A percentile compares a stretch with the other conserved stretches of the same genome.
phyloP scores from a whole-genome alignment of 2,888 invertebrate species.

The Trachelus stipa region DNA sequence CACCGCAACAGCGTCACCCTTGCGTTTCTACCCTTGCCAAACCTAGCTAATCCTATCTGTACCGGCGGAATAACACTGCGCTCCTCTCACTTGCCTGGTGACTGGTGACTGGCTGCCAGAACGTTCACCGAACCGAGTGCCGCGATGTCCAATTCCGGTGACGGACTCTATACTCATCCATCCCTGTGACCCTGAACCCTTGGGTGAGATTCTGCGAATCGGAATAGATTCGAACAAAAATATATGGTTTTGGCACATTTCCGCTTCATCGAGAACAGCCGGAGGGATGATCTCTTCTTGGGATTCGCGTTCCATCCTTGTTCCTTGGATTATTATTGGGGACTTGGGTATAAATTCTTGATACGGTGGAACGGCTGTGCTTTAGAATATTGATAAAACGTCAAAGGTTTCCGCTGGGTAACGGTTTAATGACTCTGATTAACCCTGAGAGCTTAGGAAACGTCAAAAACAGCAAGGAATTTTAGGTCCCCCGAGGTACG shows the following conservation, averaged over 20 bases:
- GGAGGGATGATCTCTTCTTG: neutral
- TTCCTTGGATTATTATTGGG: neutral
- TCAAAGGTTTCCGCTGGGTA: neutral
- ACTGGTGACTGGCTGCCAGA: neutral
- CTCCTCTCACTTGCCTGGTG: neutral
- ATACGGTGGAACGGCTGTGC: neutral
- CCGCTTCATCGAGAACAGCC: neutral
- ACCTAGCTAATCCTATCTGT: constrained; percentile 48
- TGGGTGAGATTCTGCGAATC: neutral
- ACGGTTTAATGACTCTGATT: neutral
- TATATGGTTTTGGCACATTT: neutral
- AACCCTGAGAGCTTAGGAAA: neutral
- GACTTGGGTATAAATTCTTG: neutral
- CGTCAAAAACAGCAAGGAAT: neutral
- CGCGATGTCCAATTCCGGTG: neutral
- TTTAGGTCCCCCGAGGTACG: neutral
- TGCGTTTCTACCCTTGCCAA: constrained; percentile 7
- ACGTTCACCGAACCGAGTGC: neutral
- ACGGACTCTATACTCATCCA: neutral
- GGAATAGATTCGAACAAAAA: neutral
- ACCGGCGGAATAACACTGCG: constrained; percentile 44
- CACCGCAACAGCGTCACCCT: constrained; percentile 14
- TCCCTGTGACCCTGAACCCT: neutral
- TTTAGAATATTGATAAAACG: neutral
- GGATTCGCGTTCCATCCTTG: neutral